phyloP scores from a whole-genome alignment of 2,888 invertebrate genomes.

The Pyrrhosoma nymphula region DNA sequence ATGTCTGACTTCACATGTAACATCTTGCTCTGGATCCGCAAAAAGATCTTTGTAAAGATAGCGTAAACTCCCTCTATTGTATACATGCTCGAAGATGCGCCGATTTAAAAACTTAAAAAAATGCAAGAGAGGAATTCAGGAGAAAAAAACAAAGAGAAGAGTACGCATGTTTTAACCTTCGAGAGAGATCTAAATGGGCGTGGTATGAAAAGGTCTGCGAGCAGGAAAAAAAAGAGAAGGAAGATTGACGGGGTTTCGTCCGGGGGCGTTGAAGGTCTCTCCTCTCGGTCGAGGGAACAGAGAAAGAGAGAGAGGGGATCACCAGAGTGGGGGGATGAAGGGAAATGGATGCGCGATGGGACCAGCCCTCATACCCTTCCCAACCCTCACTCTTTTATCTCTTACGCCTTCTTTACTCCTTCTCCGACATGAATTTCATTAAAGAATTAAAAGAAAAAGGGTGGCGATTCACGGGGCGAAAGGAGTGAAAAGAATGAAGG shows the following conservation, averaged over 20 bases:
- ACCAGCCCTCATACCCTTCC: no score
- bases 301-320: neutral
- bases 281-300: neutral
- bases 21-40: no score
- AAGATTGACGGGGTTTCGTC: neutral
- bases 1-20: no score
- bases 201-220: conserved; percentile 18
- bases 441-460: neutral
- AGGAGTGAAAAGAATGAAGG: no score
- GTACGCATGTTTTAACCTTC: conserved; percentile 3
- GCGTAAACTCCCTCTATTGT: no score
- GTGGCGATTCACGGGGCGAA: neutral
- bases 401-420: neutral
- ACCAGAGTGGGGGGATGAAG: no score
- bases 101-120: no score
- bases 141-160: neutral
- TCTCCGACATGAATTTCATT: conserved; percentile 23
- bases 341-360: no score
- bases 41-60: no score
- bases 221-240: neutral
- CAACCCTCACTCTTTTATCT: neutral
- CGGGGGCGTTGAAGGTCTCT: neutral
- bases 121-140: neutral
- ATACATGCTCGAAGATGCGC: no score
- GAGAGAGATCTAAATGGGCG: neutral